These are phyloP conservation scores for Trachelus stipa DNA, from an alignment of 2,888 invertebrate species.

Conservation along the genomic window DNA sequence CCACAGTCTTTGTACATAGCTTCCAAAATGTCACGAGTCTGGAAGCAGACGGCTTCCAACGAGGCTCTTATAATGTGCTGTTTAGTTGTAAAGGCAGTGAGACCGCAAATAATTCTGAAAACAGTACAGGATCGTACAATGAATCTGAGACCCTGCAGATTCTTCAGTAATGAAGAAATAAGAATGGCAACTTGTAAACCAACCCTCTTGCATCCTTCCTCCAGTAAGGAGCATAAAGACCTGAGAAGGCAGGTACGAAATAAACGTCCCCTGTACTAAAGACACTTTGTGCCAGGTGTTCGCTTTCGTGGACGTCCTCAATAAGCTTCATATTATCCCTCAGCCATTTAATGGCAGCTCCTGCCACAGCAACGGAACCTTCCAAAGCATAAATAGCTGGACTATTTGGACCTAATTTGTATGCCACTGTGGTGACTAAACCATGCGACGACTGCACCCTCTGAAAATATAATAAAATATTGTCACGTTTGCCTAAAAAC, in stretches of 20 bases:
- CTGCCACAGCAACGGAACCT: conserved; percentile 94
- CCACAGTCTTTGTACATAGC: conserved; percentile 95
- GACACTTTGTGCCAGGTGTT: conserved; percentile 81
- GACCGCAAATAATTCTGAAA: conserved; percentile 88
- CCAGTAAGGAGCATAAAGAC: conserved; percentile 98
- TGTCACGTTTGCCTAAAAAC: background rate
- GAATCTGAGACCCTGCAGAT: background rate
- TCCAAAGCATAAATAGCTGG: conserved; percentile 94
- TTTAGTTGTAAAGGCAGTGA: conserved; percentile 93
- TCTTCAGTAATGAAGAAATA: background rate
- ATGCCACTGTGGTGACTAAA: conserved; percentile 90
- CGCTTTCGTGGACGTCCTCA: conserved; percentile 76
- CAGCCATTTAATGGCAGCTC: conserved; percentile 93
- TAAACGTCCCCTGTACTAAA: conserved; percentile 94
- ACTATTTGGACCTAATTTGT: conserved; percentile 84
- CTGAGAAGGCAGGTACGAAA: conserved; percentile 98
- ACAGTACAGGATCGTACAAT: background rate
- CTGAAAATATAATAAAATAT: conserved; percentile 58
- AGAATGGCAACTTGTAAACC: conserved; percentile 34
- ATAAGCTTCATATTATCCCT: conserved; percentile 91
- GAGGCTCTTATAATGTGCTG: conserved; percentile 95
- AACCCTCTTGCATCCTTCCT: conserved; percentile 94
- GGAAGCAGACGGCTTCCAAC: conserved; percentile 95
- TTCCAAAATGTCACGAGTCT: conserved; percentile 93
- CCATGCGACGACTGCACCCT: conserved; percentile 89